A percentile compares a stretch with the other conserved stretches of the same genome.
Conservation (phyloP, 2,113 vertebrate species). For the Pollachius pollachius region DNA sequence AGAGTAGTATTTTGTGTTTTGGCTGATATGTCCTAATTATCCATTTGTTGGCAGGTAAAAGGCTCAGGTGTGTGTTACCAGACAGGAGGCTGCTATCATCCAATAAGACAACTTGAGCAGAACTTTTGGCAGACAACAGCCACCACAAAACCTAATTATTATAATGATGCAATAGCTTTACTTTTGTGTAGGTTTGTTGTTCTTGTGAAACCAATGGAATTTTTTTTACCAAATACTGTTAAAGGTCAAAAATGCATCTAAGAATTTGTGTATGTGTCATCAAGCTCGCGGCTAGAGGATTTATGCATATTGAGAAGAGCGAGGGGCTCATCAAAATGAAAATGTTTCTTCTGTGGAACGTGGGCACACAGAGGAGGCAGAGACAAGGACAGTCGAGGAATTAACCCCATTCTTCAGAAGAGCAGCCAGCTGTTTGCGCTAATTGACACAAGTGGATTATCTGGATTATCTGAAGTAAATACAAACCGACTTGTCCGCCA, state of each 20-base stretch:
- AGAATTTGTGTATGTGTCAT: no score
- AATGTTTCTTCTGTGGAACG: background rate
- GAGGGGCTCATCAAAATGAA: background rate
- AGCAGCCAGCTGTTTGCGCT: slow-evolving; percentile 25
- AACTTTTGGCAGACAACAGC: background rate
- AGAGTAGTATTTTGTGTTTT: background rate
- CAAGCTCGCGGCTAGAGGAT: no score
- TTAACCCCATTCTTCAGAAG: slow-evolving; percentile 2
- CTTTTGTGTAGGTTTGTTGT: no score
- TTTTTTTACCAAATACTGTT: no score
- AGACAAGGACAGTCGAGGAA: slow-evolving; percentile 6
- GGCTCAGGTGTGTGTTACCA: background rate
- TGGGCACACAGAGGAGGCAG: background rate
- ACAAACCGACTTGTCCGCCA: slow-evolving; percentile 29
- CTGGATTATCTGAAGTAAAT: slow-evolving; percentile 26
- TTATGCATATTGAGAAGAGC: no score
- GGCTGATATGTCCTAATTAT: background rate
- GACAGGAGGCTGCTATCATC: background rate
- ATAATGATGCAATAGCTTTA: no score
- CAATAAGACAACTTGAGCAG: background rate
- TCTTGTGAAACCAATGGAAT: no score
- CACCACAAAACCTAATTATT: no score
- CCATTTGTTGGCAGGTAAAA: background rate
- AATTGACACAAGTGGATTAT: slow-evolving; percentile 44
- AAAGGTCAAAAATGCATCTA: no score